These are phyloP conservation scores for Actinia tenebrosa DNA, from an alignment of 64 coral and sea anemone genomes.

Conservation along the genomic window DNA sequence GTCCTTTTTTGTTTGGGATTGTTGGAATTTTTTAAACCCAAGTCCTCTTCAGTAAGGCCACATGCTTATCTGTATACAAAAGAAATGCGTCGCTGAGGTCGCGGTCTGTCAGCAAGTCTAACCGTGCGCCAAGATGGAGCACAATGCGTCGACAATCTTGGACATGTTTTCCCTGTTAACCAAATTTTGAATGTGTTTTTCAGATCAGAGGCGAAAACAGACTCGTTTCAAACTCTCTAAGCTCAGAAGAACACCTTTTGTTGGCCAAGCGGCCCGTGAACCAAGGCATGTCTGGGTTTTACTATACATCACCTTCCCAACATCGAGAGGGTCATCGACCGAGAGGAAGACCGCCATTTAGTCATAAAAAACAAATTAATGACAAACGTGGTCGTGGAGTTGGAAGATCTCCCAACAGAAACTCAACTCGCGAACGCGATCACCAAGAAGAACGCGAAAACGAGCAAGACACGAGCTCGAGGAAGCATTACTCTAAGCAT, in stretches of 20 bases:
- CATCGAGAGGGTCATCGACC: constrained; percentile 70
- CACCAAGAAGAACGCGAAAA: constrained; percentile 46
- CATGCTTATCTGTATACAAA: background rate
- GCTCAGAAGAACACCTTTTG: background rate
- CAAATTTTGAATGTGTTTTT: background rate
- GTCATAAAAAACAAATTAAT: constrained; percentile 64
- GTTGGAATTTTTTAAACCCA: background rate
- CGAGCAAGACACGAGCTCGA: constrained; percentile 38
- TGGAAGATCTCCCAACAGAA: constrained; percentile 47
- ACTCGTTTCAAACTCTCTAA: background rate
- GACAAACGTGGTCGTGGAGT: constrained; percentile 72
- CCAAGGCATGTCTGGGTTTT: constrained; percentile 79
- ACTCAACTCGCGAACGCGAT: constrained; percentile 54
- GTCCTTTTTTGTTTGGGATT: background rate
- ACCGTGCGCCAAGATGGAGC: background rate
- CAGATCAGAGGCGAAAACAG: constrained; percentile 11
- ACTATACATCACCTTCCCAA: constrained; percentile 66
- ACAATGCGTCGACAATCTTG: background rate
- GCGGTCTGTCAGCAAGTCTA: background rate
- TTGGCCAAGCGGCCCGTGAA: constrained; percentile 34
- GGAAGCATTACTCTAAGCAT: constrained; percentile 18
- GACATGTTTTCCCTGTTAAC: background rate
- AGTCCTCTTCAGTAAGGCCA: background rate
- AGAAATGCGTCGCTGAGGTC: background rate
- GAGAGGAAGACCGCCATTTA: constrained; percentile 71